Evolutionary conservation across 2,113 vertebrate species (phyloP).

Genomic region (Pipa parva): DNA sequence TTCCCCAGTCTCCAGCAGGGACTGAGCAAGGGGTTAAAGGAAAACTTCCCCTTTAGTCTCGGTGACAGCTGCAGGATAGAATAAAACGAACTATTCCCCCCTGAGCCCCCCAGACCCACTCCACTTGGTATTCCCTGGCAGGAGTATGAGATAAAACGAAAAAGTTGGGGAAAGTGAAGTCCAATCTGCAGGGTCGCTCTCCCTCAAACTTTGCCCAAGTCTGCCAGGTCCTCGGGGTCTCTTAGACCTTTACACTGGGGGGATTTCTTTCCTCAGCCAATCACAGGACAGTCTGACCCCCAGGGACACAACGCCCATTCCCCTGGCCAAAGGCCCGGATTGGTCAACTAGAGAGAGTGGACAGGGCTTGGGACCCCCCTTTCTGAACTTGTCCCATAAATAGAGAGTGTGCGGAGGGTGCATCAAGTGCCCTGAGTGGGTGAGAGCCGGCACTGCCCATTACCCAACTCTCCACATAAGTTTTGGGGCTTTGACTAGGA

Average conservation of each 20-base stretch:
- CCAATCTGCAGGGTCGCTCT: neutral
- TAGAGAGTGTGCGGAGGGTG: constrained; percentile 35
- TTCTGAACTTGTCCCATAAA: constrained; percentile 43
- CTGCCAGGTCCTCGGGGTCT: neutral
- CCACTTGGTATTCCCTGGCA: too few species aligned
- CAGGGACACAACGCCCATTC: neutral
- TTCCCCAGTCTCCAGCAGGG: too few species aligned
- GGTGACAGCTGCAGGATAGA: neutral
- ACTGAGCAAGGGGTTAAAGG: neutral
- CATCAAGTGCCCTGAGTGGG: constrained; percentile 2
- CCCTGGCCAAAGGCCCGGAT: constrained; percentile 15
- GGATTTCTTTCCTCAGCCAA: constrained; percentile 22
- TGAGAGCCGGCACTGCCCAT: constrained; percentile 12
- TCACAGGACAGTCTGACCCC: neutral
- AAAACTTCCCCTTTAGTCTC: neutral
- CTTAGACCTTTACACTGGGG: constrained; percentile 1
- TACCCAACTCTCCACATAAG: neutral
- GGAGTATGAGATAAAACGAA: too few species aligned
- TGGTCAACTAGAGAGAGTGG: constrained; percentile 22
- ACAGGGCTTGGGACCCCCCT: constrained; percentile 16
- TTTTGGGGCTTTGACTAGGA: neutral
- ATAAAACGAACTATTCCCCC: too few species aligned
- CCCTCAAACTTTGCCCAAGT: neutral
- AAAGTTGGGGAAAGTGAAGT: neutral
- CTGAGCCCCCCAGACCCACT: too few species aligned